Evolutionary conservation across 2,113 vertebrate genomes (phyloP).

Genomic region (Syngnathus floridae): DNA sequence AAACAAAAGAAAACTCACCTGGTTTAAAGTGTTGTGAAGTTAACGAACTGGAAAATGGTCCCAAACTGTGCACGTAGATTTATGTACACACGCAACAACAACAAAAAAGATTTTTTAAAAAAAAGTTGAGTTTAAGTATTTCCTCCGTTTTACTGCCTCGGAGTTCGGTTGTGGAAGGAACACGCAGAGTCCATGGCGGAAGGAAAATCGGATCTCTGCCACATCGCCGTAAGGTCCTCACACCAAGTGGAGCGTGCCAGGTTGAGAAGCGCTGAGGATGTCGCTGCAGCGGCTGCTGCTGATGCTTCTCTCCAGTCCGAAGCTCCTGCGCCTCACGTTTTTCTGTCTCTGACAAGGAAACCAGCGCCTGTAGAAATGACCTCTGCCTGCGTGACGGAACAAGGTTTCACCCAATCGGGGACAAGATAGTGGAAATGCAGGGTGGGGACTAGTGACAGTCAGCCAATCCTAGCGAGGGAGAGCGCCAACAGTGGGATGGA

Average conservation of each 20-base stretch:
- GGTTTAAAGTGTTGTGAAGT: background rate
- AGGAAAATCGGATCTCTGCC: constrained; percentile 16
- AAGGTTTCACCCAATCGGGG: constrained; percentile 73
- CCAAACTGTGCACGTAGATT: background rate
- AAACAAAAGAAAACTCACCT: background rate
- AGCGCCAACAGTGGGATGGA: too few species aligned
- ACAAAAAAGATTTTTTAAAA: constrained; percentile 72
- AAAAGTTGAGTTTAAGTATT: constrained; percentile 68
- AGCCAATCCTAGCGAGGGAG: constrained; percentile 73
- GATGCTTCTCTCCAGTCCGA: background rate
- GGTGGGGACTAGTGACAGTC: constrained; percentile 81
- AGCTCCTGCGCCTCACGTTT: constrained; percentile 46
- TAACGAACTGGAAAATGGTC: background rate
- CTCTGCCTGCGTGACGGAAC: constrained; percentile 75
- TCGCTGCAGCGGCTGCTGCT: background rate
- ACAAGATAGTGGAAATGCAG: constrained; percentile 67
- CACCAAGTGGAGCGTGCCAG: constrained; percentile 15
- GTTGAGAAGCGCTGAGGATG: background rate
- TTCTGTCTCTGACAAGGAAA: constrained; percentile 89
- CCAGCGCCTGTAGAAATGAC: constrained; percentile 79
- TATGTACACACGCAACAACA: too few species aligned
- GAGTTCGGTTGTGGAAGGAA: constrained; percentile 34
- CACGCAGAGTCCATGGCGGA: constrained; percentile 52
- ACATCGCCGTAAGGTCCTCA: constrained; percentile 30
- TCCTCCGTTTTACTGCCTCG: constrained; percentile 55